Base-by-base conservation (phyloP, 23 tunicate species). In the Corella eumyota region DNA sequence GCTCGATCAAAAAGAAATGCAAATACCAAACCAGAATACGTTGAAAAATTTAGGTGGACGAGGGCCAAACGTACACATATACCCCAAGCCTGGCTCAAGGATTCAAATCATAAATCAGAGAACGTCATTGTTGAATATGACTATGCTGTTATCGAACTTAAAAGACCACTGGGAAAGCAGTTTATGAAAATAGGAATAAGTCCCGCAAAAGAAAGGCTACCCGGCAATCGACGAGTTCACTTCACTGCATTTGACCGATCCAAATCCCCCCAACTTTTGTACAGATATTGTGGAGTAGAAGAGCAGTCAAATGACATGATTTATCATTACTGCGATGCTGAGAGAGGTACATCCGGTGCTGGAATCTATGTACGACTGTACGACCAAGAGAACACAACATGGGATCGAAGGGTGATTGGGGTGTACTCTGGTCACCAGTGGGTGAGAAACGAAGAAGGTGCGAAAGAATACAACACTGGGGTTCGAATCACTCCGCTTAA, bases 321-420 rank as follows among this genome's bases (percentile, higher is more conserved):
- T 74, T 86, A 86, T 36, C 79, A 86, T 61, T 67, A 70, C 69
- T 86, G 95, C 45, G 95, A 86, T 63, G 74, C 95, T 6, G 52
- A 73, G 13, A 58, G 60, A 30, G 81, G 95, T 7, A 49, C 95
- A 0, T 74, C 95, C 0, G 95, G 95, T 25, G 85, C 95, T 34
- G 95, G 95, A 3, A 78, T 86, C 24, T 86, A 86, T 61, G 50
- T 86, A 19, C 80, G 95, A 9, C 60, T 71, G 27, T 86, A 52
- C 60, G 86, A 86, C 60, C 33, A 65, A 13, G 68, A 71, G 21
- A 34, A 66, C 21, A 50, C 37, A 19, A 9, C 30, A 17, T 78
- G 85, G 86, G 76, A 85, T 34, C 67, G 95, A 4, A 49, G 79
- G 45, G 86, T 86, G 25, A 67, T 86, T 32, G 95, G 86, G n/a